Conservation (phyloP, 2,113 vertebrate species). For the Platycercus adscitus region DNA sequence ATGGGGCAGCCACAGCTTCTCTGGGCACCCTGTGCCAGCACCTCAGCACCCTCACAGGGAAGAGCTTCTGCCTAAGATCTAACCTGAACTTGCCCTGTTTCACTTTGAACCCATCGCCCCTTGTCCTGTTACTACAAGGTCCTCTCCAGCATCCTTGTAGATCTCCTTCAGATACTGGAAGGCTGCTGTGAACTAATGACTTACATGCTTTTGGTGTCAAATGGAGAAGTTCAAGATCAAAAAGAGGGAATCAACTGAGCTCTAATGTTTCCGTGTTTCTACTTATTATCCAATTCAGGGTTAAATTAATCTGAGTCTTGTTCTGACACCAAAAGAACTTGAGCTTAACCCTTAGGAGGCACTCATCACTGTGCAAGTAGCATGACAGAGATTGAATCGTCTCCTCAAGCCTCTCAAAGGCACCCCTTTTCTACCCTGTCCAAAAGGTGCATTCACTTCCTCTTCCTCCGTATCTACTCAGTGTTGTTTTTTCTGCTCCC, state of each 20-base stretch:
- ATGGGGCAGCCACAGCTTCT: no score
- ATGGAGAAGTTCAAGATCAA: not conserved
- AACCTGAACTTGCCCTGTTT: not conserved
- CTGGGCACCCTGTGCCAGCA: no score
- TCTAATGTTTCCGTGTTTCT: not conserved
- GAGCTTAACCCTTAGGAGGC: not conserved
- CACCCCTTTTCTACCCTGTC: not conserved
- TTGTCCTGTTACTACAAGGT: not conserved
- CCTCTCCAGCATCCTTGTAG: not conserved
- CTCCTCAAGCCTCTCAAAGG: not conserved
- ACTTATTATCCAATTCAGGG: not conserved
- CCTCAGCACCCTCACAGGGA: not conserved
- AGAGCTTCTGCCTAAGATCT: not conserved
- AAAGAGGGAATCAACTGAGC: not conserved
- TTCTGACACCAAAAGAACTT: not conserved
- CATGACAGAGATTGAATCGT: not conserved
- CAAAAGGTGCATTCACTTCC: not conserved
- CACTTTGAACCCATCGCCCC: not conserved
- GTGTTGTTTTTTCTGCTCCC: not conserved
- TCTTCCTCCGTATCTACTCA: not conserved
- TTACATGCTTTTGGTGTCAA: not conserved
- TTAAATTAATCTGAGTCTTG: not conserved
- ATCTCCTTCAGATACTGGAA: not conserved
- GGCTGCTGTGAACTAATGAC: not conserved
- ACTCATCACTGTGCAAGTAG: not conserved